Evolutionary conservation across 2,113 vertebrate species (phyloP).

Genomic region (Oplegnathus fasciatus): DNA sequence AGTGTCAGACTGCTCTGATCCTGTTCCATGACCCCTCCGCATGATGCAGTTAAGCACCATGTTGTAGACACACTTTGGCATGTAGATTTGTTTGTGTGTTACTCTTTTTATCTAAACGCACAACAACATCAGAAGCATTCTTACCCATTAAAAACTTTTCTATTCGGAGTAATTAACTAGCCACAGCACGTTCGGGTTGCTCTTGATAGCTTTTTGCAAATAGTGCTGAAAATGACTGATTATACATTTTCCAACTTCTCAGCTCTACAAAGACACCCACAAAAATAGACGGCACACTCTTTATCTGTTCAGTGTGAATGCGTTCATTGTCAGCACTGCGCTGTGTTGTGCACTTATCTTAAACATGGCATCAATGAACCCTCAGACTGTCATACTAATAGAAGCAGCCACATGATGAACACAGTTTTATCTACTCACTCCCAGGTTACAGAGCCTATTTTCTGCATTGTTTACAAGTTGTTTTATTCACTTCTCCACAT

Average conservation of each 20-base stretch:
- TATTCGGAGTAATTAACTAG: background rate
- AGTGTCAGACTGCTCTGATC: conserved; percentile 29
- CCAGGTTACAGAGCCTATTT: background rate
- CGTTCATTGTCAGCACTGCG: conserved; percentile 27
- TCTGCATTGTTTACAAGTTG: conserved; percentile 28
- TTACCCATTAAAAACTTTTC: conserved; percentile 13
- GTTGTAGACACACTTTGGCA: conserved; percentile 15
- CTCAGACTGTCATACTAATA: conserved; percentile 1
- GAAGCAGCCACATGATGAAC: background rate
- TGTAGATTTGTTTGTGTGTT: background rate
- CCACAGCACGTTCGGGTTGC: background rate
- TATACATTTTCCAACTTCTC: conserved; percentile 2
- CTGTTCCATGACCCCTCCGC: background rate
- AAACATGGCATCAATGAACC: conserved; percentile 29
- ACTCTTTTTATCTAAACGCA: background rate
- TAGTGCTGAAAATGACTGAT: background rate
- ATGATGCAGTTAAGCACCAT: conserved; percentile 4
- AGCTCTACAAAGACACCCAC: background rate
- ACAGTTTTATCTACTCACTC: conserved; percentile 5
- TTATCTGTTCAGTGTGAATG: conserved; percentile 14
- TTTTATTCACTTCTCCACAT: background rate
- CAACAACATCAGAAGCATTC: background rate
- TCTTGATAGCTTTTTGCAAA: conserved; percentile 1
- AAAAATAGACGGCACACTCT: background rate
- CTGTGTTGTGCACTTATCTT: conserved; percentile 29